Evolutionary conservation across 2,888 invertebrate genomes (phyloP), one percentile per base, ranked within the genome.

Genomic region (Nasonovia ribisnigri): DNA sequence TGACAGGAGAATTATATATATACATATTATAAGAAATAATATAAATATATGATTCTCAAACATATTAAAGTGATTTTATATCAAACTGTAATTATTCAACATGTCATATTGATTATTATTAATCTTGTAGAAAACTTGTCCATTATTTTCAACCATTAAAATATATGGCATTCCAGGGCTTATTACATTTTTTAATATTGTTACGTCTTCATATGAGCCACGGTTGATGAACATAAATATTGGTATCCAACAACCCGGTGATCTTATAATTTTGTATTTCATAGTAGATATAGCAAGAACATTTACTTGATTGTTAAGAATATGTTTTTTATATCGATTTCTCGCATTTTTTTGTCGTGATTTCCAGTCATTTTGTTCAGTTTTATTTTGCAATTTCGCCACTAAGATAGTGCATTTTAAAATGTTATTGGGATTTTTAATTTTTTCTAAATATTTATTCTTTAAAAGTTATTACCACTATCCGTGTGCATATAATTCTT

Each of bases 201-300:
- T 84, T 42, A 6, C 26, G 36, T 84, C 46, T 46, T 90, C 57
- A 20, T 54, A 42, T 51, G 57, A 77, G 48, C 42, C 43, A 24
- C 88, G 77, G 36, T 84, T 57, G 26, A 93, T 57, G 24, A 93
- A 89, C 84, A 89, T 77, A 54, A 93, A 89, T 48, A 93, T 36
- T 36, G 89, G 93, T 57, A 57, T 93, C 36, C 26, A 26, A 89
- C 84, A 93, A 36, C 77, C 88, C 5, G 84, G n/a, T 43, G 54
- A 26, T 36, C 29, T 88, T 5, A 57, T 43, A 5, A 26, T 60
- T 57, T 29, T 93, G 51, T 89, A 93, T 57, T 90, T 93, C 16
- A 89, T 36, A 1, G 60, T 36, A 48, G 13, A 26, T 10, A 91
- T 36, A 36, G n/a, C 13, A 29, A 77, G 2, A 0, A 4, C 20